These are phyloP conservation scores for Formica selysi DNA, from an alignment of 1,140 invertebrate genomes.

Conservation along the genomic window DNA sequence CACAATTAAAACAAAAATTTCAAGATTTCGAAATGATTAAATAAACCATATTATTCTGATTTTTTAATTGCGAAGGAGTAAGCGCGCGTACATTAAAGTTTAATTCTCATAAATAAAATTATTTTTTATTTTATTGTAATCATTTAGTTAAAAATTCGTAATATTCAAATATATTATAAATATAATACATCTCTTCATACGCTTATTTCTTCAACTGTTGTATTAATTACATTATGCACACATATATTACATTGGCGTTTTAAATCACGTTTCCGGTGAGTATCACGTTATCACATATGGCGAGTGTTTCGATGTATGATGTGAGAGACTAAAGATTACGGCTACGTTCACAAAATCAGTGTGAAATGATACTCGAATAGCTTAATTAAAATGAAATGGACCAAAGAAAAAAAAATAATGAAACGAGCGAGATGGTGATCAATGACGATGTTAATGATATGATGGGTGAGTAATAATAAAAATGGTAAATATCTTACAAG, in stretches of 20 bases:
- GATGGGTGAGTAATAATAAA: conserved; percentile 83
- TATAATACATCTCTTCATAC: background rate
- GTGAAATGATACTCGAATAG: conserved; percentile 57
- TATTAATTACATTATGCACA: conserved; percentile 30
- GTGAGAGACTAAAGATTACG: conserved; percentile 54
- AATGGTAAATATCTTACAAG: conserved; percentile 89
- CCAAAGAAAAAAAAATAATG: conserved; percentile 35
- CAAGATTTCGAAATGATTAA: background rate
- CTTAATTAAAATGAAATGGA: conserved; percentile 44
- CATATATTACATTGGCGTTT: background rate
- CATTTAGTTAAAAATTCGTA: background rate
- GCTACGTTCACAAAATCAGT: conserved; percentile 68
- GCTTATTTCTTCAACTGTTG: conserved; percentile 35
- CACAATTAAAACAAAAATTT: background rate
- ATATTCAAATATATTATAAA: conserved; percentile 2
- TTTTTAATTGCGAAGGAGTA: conserved; percentile 2
- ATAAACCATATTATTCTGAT: background rate
- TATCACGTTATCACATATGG: conserved; percentile 43
- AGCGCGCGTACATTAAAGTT: background rate
- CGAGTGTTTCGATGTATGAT: conserved; percentile 52
- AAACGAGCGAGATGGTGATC: conserved; percentile 54
- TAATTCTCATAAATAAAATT: conserved; percentile 35
- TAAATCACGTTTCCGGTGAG: conserved; percentile 66
- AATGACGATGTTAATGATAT: conserved; percentile 65
- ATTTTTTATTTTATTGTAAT: background rate